Percentiles rank a stretch among this genome's conserved stretches.
phyloP scores from a whole-genome alignment of 2,888 invertebrate species.

The Tupiocoris notatus region DNA sequence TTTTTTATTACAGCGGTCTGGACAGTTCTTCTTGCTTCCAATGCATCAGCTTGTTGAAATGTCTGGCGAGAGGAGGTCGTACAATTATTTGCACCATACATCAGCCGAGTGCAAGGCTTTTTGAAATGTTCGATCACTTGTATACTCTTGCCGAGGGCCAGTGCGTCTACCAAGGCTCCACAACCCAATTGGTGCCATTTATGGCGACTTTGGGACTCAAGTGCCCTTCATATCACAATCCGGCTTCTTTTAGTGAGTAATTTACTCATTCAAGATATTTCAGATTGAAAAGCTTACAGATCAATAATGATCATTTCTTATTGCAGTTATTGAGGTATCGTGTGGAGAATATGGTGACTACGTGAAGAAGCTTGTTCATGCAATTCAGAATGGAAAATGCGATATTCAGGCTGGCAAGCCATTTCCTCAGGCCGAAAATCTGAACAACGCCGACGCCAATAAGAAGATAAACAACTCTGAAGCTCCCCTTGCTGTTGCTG shows the following conservation, averaged over 20 bases:
- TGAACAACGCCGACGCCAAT: conserved; percentile 56
- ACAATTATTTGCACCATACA: conserved; percentile 95
- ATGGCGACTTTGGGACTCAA: conserved; percentile 76
- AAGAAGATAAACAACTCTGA: conserved; percentile 49
- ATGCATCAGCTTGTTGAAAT: conserved; percentile 85
- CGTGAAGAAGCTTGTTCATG: conserved; percentile 76
- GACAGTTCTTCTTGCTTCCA: conserved; percentile 95
- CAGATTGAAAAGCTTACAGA: neutral
- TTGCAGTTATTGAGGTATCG: conserved; percentile 86
- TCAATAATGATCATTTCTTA: conserved; percentile 24
- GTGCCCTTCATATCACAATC: conserved; percentile 95
- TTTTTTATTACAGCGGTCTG: conserved; percentile 68
- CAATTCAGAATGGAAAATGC: conserved; percentile 79
- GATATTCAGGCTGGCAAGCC: conserved; percentile 74
- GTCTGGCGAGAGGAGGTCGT: conserved; percentile 82
- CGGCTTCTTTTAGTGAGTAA: conserved; percentile 83
- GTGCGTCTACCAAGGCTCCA: conserved; percentile 91
- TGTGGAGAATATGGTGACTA: conserved; percentile 96
- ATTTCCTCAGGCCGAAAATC: conserved; percentile 62
- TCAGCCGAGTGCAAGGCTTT: conserved; percentile 93
- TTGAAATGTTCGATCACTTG: conserved; percentile 94
- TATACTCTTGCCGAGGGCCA: conserved; percentile 92
- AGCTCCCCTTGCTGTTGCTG: conserved; percentile 48
- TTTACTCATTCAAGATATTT: too few relatives aligned
- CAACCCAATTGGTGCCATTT: conserved; percentile 78